Percentiles rank a stretch among this genome's conserved stretches.
These are phyloP conservation scores for Lithosia quadra DNA, from an alignment of 2,888 invertebrate genomes.

Conservation along the genomic window DNA sequence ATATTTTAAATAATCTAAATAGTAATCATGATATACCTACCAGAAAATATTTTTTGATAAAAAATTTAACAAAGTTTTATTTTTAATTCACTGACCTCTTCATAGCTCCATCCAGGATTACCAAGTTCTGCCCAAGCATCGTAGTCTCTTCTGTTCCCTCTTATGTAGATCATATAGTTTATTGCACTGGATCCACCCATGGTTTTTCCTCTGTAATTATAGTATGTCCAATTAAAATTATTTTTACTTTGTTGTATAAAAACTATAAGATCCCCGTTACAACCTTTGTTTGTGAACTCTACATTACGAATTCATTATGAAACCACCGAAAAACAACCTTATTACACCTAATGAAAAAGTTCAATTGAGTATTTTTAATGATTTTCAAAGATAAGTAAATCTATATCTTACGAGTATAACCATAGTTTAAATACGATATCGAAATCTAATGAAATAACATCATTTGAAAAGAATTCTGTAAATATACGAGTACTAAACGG, in stretches of 20 bases:
- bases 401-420: no score
- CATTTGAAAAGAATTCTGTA: no score
- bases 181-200: slow-evolving; percentile 90
- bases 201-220: slow-evolving; percentile 85
- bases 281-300: slow-evolving; percentile 1
- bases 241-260: background rate
- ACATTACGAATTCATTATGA: slow-evolving; percentile 36
- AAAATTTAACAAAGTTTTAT: background rate
- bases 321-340: background rate
- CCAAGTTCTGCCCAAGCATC: slow-evolving; percentile 89
- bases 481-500: no score
- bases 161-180: slow-evolving; percentile 89
- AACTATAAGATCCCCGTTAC: background rate
- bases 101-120: slow-evolving; percentile 88
- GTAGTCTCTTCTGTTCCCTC: slow-evolving; percentile 88
- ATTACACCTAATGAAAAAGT: no score
- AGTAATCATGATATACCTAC: background rate
- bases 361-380: no score
- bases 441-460: no score
- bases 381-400: no score
- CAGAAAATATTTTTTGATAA: background rate
- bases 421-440: no score
- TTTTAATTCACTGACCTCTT: slow-evolving; percentile 70
- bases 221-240: slow-evolving; percentile 7
- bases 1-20: no score